A percentile compares a stretch with the other conserved stretches of the same genome.
These are phyloP conservation scores for Neoaliturus tenellus DNA, from an alignment of 2,888 invertebrate species.

Conservation along the genomic window DNA sequence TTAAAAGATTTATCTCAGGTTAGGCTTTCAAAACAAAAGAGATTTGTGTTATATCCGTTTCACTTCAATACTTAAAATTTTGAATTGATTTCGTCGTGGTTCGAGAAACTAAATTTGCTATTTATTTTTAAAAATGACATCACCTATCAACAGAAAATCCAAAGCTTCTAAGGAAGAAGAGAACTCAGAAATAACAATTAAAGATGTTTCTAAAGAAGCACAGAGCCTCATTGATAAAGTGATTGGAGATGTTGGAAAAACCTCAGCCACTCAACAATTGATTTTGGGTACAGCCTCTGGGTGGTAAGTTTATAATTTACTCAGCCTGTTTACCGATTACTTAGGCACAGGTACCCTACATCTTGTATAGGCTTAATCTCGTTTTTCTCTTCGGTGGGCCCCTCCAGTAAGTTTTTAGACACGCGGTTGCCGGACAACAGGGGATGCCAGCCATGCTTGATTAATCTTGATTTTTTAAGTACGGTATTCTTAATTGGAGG, in stretches of 20 bases:
- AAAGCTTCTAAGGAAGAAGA: constrained; percentile 57
- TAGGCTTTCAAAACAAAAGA: not conserved
- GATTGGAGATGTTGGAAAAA: constrained; percentile 88
- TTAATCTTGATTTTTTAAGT: too few species aligned
- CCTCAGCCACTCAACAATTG: constrained; percentile 91
- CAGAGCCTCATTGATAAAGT: constrained; percentile 84
- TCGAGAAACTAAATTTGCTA: too few species aligned
- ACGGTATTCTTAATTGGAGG: too few species aligned
- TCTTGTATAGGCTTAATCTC: too few species aligned
- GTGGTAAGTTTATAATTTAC: constrained; percentile 79
- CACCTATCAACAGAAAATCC: constrained; percentile 45
- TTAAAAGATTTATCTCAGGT: not conserved
- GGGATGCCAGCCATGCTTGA: too few species aligned
- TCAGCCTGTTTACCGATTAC: too few species aligned
- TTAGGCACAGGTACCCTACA: too few species aligned
- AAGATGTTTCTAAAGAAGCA: constrained; percentile 77
- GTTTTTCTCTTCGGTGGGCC: too few species aligned
- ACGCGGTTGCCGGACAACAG: too few species aligned
- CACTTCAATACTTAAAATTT: not conserved
- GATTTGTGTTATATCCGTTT: not conserved
- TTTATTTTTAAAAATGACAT: constrained; percentile 44
- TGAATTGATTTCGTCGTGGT: too few species aligned
- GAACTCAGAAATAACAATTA: constrained; percentile 70
- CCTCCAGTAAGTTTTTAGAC: too few species aligned
- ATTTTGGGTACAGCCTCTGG: constrained; percentile 91